Base-by-base conservation (phyloP, 2,113 vertebrate genomes). In the Clarias gariepinus region DNA sequence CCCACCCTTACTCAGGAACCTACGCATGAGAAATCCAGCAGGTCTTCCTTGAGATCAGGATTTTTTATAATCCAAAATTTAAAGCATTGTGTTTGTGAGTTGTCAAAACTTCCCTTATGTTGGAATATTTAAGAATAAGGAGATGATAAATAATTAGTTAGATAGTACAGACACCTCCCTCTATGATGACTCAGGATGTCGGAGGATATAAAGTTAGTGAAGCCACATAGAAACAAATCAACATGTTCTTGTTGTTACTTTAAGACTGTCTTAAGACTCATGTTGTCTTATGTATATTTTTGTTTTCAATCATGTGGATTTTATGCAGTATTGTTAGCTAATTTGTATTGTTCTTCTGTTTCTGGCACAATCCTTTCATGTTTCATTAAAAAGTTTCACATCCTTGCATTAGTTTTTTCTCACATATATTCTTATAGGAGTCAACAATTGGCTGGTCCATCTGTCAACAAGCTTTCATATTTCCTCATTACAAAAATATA, bases 1-100 rank as follows among this genome's bases (percentile, higher is more conserved):
- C 23, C 93, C 93, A 28, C 91, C 92, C 8, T 87, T 91, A 71
- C 86, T 89, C 60, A 94, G 95, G 90, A 90, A 88, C 15, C 91
- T 89, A 2, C 89, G 91, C 10, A 90, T 90, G 83, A 90, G 93
- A 55, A 91, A 92, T 81, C 92, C 90, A 52, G 85, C 87, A 41
- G 91, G 92, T 25, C 92, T 96, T 28, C 13, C 57, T n/a, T 81
- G 30, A 74, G 30, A 55, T 83, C 8, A 68, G 5, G 12, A n/a
- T n/a, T n/a, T 82, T 15, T 33, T 55, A n/a, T 28, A 8, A 28
- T 4, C 63, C 53, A 60, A 84, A 52, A 30, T 47, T 47, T 3
- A 79, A 19, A 41, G 19, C 25, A 28, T 28, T 28, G 15, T 58
- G 8, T 74, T 77, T 19, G 36, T 66, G 52, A 36, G 25, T 33